Evolutionary conservation across 2,113 vertebrate genomes (phyloP), one percentile per base, ranked within the genome.

Genomic region (Myrmecophaga tridactyla): DNA sequence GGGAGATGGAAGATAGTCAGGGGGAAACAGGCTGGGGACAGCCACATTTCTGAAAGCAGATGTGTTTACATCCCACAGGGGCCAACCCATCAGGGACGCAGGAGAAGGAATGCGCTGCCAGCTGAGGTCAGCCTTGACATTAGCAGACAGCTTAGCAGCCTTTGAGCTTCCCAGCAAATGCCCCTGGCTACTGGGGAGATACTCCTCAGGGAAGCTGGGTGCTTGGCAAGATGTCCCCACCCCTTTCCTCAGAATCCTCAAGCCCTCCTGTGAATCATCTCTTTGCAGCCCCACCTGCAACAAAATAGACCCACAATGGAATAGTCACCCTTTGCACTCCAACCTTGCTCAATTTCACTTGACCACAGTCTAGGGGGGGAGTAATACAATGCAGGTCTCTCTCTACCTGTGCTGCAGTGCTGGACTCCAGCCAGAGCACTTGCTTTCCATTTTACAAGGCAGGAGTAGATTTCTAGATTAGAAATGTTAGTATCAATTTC

Each of bases 401-500:
- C 56, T 96, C 88, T 86, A 94, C 96, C 92, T 94, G 92, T 36
- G 29, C 77, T 86, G 56, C 77, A 94, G 90, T 39, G 69, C 67
- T 96, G 95, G 97, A 67, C 27, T 36, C 43, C 23, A 65, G 96
- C 97, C 97, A 95, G 41, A 70, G 93, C 75, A 84, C 94, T 88
- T 95, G 95, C 96, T 95, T 84, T 75, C 96, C 56, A 77, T 62
- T 86, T 90, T 91, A 78, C 90, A 89, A 91, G 83, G 83, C 86
- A 84, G 95, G 94, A 89, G 96, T 90, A 95, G 92, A 96, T 96
- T 96, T 96, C 97, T 62, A 89, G 96, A 94, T 97, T 95, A 83
- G 67, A 82, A 80, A 53, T 43, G 29, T 95, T 78, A 86, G 78
- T 76, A 90, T 85, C 63, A 8, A 23, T 3, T 51, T 80, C 90